Evolutionary conservation across 1,140 invertebrate genomes (phyloP).

Genomic region (Forficula auricularia): DNA sequence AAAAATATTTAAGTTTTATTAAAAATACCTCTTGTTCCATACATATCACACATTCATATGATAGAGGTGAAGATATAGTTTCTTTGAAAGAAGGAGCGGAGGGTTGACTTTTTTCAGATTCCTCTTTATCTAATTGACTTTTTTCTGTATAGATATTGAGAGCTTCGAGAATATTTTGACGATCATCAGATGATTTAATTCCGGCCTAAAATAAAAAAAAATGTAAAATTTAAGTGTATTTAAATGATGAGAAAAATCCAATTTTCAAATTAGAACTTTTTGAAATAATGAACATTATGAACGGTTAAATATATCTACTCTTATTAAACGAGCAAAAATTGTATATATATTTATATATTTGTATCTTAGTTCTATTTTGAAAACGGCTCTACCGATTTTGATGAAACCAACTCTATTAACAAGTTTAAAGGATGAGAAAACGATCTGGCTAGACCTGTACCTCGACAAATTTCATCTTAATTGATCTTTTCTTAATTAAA

Average conservation of each 20-base stretch:
- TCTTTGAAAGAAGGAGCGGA: slow-evolving; percentile 25
- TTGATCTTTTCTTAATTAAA: too few relatives aligned
- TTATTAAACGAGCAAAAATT: too few relatives aligned
- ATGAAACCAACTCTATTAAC: too few relatives aligned
- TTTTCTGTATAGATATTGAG: slow-evolving; percentile 34
- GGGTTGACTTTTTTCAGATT: slow-evolving; percentile 19
- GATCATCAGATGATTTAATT: slow-evolving; percentile 35
- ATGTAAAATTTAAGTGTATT: slow-evolving; percentile 8
- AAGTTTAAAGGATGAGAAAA: too few relatives aligned
- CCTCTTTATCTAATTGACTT: neutral
- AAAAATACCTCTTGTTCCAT: slow-evolving; percentile 47
- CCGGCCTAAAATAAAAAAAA: slow-evolving; percentile 25
- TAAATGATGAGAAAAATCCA: neutral
- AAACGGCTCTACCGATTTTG: too few relatives aligned
- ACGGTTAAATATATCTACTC: too few relatives aligned
- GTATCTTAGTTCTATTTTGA: too few relatives aligned
- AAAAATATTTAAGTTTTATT: neutral
- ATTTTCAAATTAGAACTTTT: too few relatives aligned
- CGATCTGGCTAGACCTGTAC: too few relatives aligned
- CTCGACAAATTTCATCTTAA: too few relatives aligned
- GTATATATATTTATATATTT: too few relatives aligned
- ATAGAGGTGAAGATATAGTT: slow-evolving; percentile 8
- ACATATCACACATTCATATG: slow-evolving; percentile 62
- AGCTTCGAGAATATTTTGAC: slow-evolving; percentile 37
- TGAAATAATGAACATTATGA: too few relatives aligned